Evolutionary conservation across 2,113 vertebrate genomes (phyloP).

Genomic region (Charina bottae): DNA sequence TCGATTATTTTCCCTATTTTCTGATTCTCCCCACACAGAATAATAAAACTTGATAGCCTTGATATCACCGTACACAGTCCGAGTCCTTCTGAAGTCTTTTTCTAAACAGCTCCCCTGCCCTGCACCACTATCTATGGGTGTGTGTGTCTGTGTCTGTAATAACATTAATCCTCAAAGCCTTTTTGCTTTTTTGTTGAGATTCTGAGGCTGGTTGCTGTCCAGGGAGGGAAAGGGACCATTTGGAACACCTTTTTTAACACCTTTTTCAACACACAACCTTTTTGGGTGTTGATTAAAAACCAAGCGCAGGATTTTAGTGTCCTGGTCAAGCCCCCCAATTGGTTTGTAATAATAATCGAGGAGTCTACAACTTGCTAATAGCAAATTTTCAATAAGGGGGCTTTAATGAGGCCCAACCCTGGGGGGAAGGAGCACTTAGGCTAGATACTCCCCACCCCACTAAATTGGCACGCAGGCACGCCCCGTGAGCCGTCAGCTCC

Average conservation of each 20-base stretch:
- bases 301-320: too few relatives aligned
- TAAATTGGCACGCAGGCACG: not conserved
- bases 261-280: too few relatives aligned
- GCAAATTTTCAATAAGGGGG: not conserved
- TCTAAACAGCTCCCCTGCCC: not conserved
- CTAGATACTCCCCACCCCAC: not conserved
- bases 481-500: slow-evolving; percentile 54
- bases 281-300: too few relatives aligned
- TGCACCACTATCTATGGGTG: not conserved
- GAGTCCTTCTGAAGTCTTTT: not conserved
- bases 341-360: not conserved
- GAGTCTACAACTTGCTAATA: not conserved
- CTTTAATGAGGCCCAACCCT: not conserved
- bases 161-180: not conserved
- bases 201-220: not conserved
- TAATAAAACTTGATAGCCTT: not conserved
- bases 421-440: not conserved
- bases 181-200: not conserved
- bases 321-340: too few relatives aligned
- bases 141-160: not conserved
- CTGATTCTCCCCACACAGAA: not conserved
- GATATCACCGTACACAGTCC: not conserved
- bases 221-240: not conserved
- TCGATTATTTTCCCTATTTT: not conserved
- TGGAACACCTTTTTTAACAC: too few relatives aligned